phyloP scores from a whole-genome alignment of 2,888 invertebrate genomes.

The Sphaerophoria rueppellii region DNA sequence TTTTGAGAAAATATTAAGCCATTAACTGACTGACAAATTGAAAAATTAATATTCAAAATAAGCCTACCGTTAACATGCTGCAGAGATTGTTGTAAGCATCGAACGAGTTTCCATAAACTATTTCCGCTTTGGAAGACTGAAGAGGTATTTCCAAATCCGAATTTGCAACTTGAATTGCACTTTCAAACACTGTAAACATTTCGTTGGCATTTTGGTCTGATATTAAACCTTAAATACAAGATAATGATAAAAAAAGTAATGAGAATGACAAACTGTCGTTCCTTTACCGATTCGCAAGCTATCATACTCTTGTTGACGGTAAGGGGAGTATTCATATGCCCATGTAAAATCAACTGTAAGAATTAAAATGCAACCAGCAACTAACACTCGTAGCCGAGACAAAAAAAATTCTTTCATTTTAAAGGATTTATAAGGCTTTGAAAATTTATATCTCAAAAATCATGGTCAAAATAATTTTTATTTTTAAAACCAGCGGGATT shows the following conservation, averaged over 20 bases:
- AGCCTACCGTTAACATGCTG: slow-evolving; percentile 83
- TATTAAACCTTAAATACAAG: slow-evolving; percentile 77
- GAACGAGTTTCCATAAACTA: slow-evolving; percentile 83
- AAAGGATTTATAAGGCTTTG: background rate
- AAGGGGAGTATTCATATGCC: slow-evolving; percentile 34
- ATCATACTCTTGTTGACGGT: slow-evolving; percentile 42
- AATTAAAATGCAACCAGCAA: background rate
- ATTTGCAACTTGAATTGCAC: slow-evolving; percentile 79
- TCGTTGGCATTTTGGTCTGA: slow-evolving; percentile 77
- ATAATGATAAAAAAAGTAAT: background rate
- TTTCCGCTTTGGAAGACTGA: slow-evolving; percentile 77
- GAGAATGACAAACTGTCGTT: background rate
- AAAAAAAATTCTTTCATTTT: slow-evolving; percentile 39
- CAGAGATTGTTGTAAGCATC: slow-evolving; percentile 84
- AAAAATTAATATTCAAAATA: background rate
- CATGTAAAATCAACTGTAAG: slow-evolving; percentile 4
- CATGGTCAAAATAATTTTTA: slow-evolving; percentile 25
- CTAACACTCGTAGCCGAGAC: background rate
- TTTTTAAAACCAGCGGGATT: slow-evolving; percentile 37
- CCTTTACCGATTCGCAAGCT: slow-evolving; percentile 60
- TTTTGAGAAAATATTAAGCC: no score
- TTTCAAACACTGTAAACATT: slow-evolving; percentile 78
- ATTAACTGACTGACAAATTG: background rate
- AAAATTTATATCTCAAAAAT: slow-evolving; percentile 16
- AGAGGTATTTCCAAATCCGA: slow-evolving; percentile 77